Evolutionary conservation across 2,113 vertebrate genomes (phyloP).

Genomic region (Toxotes chatareus): DNA sequence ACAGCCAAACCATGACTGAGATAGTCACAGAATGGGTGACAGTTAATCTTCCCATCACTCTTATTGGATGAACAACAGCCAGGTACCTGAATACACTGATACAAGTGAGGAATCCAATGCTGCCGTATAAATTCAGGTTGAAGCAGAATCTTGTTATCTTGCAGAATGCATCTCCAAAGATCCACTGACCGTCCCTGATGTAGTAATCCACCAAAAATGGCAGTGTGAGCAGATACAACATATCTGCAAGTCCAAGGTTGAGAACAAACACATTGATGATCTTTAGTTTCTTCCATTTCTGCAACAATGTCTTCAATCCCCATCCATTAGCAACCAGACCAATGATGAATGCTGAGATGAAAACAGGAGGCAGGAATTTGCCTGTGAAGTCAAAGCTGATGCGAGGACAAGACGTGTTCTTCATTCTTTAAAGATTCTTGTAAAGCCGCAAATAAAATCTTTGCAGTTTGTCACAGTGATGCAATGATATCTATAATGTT

Average conservation of each 20-base stretch:
- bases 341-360: slow-evolving; percentile 78
- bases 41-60: slow-evolving; percentile 77
- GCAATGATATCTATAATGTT: too few relatives aligned
- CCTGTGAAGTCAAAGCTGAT: slow-evolving; percentile 61
- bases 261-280: slow-evolving; percentile 80
- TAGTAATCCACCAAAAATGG: slow-evolving; percentile 86
- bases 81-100: slow-evolving; percentile 88
- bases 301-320: slow-evolving; percentile 66
- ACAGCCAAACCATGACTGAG: slow-evolving; percentile 74
- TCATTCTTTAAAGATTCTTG: slow-evolving; percentile 14
- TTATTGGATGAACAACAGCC: slow-evolving; percentile 85
- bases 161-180: slow-evolving; percentile 84
- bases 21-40: slow-evolving; percentile 30
- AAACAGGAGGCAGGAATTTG: slow-evolving; percentile 78
- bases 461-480: too few relatives aligned
- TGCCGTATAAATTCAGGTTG: slow-evolving; percentile 87
- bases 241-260: slow-evolving; percentile 84
- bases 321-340: slow-evolving; percentile 81
- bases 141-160: slow-evolving; percentile 82
- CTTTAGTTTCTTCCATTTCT: slow-evolving; percentile 51
- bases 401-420: rapidly evolving
- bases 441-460: too few relatives aligned
- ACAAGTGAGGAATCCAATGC: slow-evolving; percentile 87
- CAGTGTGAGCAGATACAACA: slow-evolving; percentile 84
- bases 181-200: slow-evolving; percentile 68